Percentiles rank a stretch among this genome's conserved stretches.
phyloP scores from a whole-genome alignment of 2,113 vertebrate genomes.

The Antechinus flavipes region DNA sequence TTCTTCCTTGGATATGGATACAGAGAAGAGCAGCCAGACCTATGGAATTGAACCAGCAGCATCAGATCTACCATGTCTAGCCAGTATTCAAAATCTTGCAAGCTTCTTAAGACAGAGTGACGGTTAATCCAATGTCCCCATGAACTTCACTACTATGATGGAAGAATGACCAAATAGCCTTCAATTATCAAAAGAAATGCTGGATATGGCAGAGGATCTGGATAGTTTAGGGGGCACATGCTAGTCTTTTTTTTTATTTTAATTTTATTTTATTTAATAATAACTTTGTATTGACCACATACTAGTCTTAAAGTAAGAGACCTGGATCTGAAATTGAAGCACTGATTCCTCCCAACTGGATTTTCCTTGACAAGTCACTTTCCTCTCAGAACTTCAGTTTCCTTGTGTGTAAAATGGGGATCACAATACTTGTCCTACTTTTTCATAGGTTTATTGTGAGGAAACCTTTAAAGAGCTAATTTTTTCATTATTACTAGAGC shows the following conservation, averaged over 20 bases:
- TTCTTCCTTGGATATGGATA: neutral
- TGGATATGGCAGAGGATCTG: neutral
- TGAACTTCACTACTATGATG: neutral
- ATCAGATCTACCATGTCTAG: neutral
- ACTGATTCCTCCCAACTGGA: neutral
- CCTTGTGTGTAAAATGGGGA: neutral
- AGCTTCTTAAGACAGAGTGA: neutral
- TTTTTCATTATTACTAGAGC: neutral
- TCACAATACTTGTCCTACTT: neutral
- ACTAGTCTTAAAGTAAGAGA: neutral
- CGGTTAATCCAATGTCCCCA: neutral
- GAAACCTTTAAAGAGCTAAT: neutral
- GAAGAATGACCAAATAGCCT: neutral
- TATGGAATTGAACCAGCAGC: neutral
- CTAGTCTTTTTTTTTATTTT: neutral
- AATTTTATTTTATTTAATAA: too few species aligned
- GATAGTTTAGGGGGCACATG: neutral
- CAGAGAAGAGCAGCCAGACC: neutral
- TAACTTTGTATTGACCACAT: too few species aligned
- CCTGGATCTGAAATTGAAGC: neutral
- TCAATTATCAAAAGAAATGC: neutral
- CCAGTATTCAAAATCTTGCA: neutral
- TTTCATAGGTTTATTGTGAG: neutral
- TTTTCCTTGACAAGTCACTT: neutral
- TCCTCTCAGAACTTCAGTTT: neutral